phyloP scores from a whole-genome alignment of 2,797 vertebrate genomes.

The Eleutherodactylus coqui region DNA sequence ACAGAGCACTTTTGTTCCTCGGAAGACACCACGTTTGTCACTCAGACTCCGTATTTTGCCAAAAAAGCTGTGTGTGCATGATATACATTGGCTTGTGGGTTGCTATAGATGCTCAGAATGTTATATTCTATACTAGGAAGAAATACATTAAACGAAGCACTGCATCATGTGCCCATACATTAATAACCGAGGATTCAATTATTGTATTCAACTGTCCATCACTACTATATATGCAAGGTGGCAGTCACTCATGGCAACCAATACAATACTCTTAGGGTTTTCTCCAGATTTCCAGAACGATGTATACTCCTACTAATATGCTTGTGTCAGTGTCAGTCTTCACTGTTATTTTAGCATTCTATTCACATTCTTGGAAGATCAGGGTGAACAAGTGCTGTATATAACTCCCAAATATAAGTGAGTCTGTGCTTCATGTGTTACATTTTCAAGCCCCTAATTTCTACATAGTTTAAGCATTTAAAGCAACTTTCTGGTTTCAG shows the following conservation, averaged over 20 bases:
- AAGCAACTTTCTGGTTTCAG: too few species aligned
- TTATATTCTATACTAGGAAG: slow-evolving; percentile 63
- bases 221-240: too few species aligned
- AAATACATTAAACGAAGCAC: slow-evolving; percentile 62
- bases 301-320: too few species aligned
- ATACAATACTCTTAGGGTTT: background rate
- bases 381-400: background rate
- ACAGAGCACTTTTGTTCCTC: slow-evolving; percentile 69
- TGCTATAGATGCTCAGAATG: slow-evolving; percentile 68
- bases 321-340: slow-evolving; percentile 11
- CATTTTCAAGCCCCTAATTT: too few species aligned
- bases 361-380: background rate
- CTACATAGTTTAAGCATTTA: too few species aligned
- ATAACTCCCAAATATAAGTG: background rate
- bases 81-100: slow-evolving; percentile 71
- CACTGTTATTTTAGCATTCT: background rate
- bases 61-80: slow-evolving; percentile 68
- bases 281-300: background rate
- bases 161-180: background rate
- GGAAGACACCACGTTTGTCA: slow-evolving; percentile 67
- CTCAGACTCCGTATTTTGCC: slow-evolving; percentile 69
- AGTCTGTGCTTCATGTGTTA: background rate
- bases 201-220: too few species aligned
- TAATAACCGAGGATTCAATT: too few species aligned
- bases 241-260: background rate